Percentiles rank a stretch among this genome's conserved stretches.
Conservation (phyloP, 2,888 invertebrate species). For the Watsonalla cultraria region DNA sequence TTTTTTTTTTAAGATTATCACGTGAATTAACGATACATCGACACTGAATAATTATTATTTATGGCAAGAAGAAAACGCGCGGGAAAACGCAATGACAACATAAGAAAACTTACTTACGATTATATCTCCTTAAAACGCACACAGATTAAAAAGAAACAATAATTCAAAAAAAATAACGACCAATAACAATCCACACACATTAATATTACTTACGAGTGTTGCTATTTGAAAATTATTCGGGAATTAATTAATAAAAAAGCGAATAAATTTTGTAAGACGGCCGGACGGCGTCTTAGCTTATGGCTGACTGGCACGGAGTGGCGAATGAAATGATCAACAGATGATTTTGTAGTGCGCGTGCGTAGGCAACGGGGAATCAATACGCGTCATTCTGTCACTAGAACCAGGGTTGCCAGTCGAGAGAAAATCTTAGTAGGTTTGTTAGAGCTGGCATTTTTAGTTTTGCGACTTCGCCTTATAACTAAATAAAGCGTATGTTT, state of each 20-base stretch:
- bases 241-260: constrained; percentile 33
- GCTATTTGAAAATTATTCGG: constrained; percentile 1
- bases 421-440: neutral
- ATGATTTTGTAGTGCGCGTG: constrained; percentile 58
- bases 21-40: too few species aligned
- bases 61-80: too few species aligned
- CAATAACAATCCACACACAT: constrained; percentile 18
- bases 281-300: constrained; percentile 32
- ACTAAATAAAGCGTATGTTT: too few species aligned
- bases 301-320: constrained; percentile 77
- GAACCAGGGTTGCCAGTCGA: constrained; percentile 5
- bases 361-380: constrained; percentile 57
- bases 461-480: too few species aligned
- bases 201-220: constrained; percentile 15
- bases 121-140: neutral
- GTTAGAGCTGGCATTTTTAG: too few species aligned
- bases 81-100: too few species aligned
- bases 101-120: neutral
- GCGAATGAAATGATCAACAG: constrained; percentile 49
- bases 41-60: too few species aligned
- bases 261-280: constrained; percentile 38
- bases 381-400: constrained; percentile 34
- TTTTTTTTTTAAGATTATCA: too few species aligned
- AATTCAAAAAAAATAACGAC: constrained; percentile 21
- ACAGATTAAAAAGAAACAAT: constrained; percentile 22